These are phyloP conservation scores for Acrocyrtus sp. DNA, from an alignment of 2,888 invertebrate genomes.

Conservation along the genomic window DNA sequence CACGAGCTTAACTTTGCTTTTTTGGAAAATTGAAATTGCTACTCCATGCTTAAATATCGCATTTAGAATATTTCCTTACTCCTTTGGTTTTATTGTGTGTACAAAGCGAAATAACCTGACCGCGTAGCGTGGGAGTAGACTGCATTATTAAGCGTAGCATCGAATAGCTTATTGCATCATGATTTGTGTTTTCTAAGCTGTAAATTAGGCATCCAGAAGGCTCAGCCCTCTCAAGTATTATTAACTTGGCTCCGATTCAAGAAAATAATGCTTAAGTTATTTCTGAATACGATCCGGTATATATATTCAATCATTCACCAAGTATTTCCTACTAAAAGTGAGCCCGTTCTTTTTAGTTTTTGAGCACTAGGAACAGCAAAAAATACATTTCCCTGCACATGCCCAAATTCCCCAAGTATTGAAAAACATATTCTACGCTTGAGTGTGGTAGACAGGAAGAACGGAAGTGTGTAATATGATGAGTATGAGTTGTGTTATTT, in stretches of 20 bases:
- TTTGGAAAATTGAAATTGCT: no score
- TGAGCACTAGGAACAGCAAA: conserved; percentile 16
- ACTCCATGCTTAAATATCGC: no score
- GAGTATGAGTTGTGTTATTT: conserved; percentile 50
- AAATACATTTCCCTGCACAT: background rate
- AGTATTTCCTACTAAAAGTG: conserved; percentile 15
- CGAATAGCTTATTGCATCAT: no score
- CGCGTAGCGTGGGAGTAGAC: no score
- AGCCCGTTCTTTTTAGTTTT: background rate
- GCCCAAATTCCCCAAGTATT: conserved; percentile 11
- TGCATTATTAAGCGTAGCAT: no score
- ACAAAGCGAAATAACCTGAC: no score
- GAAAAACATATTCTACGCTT: conserved; percentile 31
- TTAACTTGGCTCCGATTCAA: conserved; percentile 34
- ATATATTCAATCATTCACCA: conserved; percentile 50
- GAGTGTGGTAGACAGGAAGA: conserved; percentile 1
- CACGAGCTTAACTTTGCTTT: no score
- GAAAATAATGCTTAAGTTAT: conserved; percentile 24
- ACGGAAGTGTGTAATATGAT: conserved; percentile 29
- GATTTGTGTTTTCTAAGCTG: no score
- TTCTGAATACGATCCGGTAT: conserved; percentile 49
- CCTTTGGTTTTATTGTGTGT: no score
- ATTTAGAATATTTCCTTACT: no score
- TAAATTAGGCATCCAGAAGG: no score
- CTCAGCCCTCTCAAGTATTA: no score